Evolutionary conservation across 1,140 invertebrate species (phyloP).

Genomic region (Penaeus japonicus): DNA sequence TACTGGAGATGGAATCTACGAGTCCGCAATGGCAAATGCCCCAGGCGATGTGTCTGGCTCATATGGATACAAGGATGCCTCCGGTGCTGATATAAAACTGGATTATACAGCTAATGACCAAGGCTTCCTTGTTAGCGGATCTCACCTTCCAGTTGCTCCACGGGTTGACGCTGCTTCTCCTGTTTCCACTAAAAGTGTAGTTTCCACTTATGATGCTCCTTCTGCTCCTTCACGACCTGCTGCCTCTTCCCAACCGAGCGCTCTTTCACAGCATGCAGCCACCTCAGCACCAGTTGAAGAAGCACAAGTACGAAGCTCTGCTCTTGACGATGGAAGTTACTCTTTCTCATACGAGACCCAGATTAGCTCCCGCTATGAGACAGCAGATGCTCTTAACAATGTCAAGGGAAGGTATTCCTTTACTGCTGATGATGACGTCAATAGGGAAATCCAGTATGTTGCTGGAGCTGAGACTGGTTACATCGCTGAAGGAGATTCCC

Average conservation of each 20-base stretch:
- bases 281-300: background rate
- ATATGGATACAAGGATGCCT: background rate
- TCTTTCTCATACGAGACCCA: slow-evolving; percentile 21
- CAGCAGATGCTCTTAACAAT: slow-evolving; percentile 17
- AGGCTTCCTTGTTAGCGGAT: background rate
- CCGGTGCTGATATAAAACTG: background rate
- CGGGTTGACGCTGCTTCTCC: background rate
- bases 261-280: too few relatives aligned
- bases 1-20: background rate
- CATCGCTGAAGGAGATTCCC: slow-evolving; percentile 33
- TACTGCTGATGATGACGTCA: slow-evolving; percentile 13
- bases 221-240: too few relatives aligned
- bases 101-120: background rate
- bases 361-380: slow-evolving; percentile 21
- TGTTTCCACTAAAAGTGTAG: too few relatives aligned
- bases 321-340: slow-evolving; percentile 40
- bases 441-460: slow-evolving; percentile 9
- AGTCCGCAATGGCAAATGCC: background rate
- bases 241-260: too few relatives aligned
- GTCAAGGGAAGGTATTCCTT: slow-evolving; percentile 32
- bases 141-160: background rate
- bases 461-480: slow-evolving; percentile 36
- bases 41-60: background rate
- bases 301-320: slow-evolving; percentile 11
- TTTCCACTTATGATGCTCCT: too few relatives aligned